Base-by-base conservation (phyloP, 2,113 vertebrate species). In the Castor canadensis region DNA sequence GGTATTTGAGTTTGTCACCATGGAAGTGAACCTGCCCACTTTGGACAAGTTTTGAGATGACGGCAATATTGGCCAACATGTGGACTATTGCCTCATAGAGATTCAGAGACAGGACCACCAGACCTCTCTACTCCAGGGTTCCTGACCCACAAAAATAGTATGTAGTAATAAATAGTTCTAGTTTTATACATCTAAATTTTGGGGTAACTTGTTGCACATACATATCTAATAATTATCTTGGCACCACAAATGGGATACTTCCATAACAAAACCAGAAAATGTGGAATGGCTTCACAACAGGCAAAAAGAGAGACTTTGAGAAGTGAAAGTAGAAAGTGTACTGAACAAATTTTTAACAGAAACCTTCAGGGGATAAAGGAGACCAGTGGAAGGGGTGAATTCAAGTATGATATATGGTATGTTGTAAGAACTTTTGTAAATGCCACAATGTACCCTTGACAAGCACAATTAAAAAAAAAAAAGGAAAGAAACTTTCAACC, bases 101-200 rank as follows among this genome's bases (percentile, higher is more conserved):
- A 43, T 43, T 66, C 56, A 40, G 45, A 88, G 52, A 60, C 26
- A 54, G 47, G 86, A 67, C 35, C 38, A 84, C 56, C 52, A 45
- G 84, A 40, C 8, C 45, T 6, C 9, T 76, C 66, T 52, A 9
- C 54, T 47, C 52, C n/a, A 67, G 11, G 19, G 17, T 19, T 60
- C 38, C 69, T 10, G n/a, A 54, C 30, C 20, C 80, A 66, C 1
- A 60, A 56, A 54, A 81, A 83, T 6, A 17, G n/a, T 47, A 16
- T 43, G 54, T 16, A 13, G 40, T 67, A 52, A 47, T 77, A 64
- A n/a, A 32, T 89, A 80, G n/a, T 56, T 60, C 69, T 32, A 24
- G 35, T 80, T 56, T 91, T 76, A 91, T n/a, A 95, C 16, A 54
- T 76, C 43, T 91, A 81, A n/a, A 67, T 72, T 35, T 84, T 19